Evolutionary conservation across 2,113 vertebrate genomes (phyloP).

Genomic region (Cranoglanis bouderius): DNA sequence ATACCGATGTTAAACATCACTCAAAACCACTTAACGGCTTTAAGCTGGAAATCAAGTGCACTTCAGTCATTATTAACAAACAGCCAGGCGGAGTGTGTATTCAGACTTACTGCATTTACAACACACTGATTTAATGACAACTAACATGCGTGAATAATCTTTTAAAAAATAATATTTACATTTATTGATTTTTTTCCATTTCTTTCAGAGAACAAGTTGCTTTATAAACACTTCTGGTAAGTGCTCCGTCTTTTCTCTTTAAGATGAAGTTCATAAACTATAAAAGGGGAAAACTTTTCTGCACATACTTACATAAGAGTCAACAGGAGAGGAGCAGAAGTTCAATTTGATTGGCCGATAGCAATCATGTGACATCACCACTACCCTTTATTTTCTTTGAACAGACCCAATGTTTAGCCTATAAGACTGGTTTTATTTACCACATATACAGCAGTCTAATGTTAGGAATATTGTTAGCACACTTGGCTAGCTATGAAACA

Average conservation of each 20-base stretch:
- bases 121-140: not conserved
- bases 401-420: not conserved
- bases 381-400: not conserved
- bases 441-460: not conserved
- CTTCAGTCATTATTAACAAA: slow-evolving; percentile 7
- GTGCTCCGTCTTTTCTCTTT: not conserved
- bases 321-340: too few species aligned
- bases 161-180: not conserved
- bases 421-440: not conserved
- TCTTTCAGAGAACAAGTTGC: not conserved
- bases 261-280: not conserved
- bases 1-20: slow-evolving; percentile 48
- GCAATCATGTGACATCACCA: not conserved
- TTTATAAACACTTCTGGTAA: not conserved
- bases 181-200: not conserved
- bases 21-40: slow-evolving; percentile 34
- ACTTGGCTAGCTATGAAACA: not conserved
- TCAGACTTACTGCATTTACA: not conserved
- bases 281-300: not conserved
- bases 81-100: not conserved
- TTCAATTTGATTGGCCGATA: not conserved
- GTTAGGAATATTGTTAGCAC: not conserved
- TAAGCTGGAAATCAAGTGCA: slow-evolving; percentile 35
- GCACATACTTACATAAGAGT: not conserved
- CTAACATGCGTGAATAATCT: not conserved